Evolutionary conservation across 2,113 vertebrate species (phyloP), one percentile per base, ranked within the genome.

Genomic region (Eretmochelys imbricata): DNA sequence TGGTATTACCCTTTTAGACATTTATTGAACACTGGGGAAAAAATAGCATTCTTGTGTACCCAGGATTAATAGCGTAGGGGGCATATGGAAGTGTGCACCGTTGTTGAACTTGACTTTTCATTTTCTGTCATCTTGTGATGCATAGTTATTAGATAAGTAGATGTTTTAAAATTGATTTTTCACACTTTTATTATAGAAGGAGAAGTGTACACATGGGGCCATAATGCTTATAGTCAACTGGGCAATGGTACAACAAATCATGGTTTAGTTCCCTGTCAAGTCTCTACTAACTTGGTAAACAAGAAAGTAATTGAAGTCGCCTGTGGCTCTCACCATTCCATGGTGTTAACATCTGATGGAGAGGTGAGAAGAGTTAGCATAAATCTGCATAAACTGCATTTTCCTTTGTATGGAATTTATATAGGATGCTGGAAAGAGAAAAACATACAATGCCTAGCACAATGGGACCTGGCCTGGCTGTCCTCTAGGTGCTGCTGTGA

Each of bases 161-260:
- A 91, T 29, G 79, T 89, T 93, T 88, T 91, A n/a, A 96, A 89
- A 20, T 20, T 78, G 27, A 35, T 79, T 72, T 93, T 83, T 95
- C 50, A 53, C 65, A 16, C 94, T 91, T 97, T 90, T 93, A 2
- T 81, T 98, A 79, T 85, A 99, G 99, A 99, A 96, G 99, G 99
- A 96, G 99, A 99, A 96, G 99, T 99, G 53, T 99, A 99, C 97
- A 99, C 99, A 0, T 99, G 99, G 99, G 99, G 99, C 50, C 99
- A 99, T 95, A 99, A 99, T 94, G 99, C 99, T 84, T 99, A 99
- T 49, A 99, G 99, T 96, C 99, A 99, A 94, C 93, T 99, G 88
- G 99, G 99, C 79, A 99, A 99, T 85, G 99, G 99, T 25, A 99
- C 99, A 84, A 99, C 99, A 82, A 99, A 99, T 95, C 99, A 99